Conservation (phyloP, 2,113 vertebrate genomes). For the Columba janthina region DNA sequence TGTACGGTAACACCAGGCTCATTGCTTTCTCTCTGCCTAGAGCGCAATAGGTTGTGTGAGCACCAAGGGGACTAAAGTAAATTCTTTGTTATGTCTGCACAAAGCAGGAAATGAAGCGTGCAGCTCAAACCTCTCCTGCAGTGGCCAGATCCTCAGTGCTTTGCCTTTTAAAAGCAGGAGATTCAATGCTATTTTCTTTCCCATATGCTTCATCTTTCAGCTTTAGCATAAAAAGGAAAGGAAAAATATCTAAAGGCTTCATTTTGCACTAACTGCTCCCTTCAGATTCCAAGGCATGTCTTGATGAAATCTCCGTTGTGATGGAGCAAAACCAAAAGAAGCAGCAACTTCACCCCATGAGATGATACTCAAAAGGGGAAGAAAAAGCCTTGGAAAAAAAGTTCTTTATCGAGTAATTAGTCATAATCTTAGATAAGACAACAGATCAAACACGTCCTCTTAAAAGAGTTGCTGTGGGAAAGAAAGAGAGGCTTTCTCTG, state of each 20-base stretch:
- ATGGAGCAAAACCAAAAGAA: slow-evolving; percentile 40
- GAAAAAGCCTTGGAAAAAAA: neutral
- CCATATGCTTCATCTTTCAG: neutral
- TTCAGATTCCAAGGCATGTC: neutral
- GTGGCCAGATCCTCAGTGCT: neutral
- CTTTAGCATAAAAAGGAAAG: neutral
- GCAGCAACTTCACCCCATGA: neutral
- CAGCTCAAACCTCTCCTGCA: neutral
- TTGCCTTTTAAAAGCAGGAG: neutral
- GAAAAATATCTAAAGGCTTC: neutral
- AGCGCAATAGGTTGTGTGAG: neutral
- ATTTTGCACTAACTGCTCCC: neutral
- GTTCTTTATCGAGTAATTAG: slow-evolving; percentile 67
- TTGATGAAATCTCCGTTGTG: slow-evolving; percentile 28
- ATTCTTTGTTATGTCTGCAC: slow-evolving; percentile 58
- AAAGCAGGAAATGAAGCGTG: slow-evolving; percentile 63
- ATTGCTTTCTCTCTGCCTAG: slow-evolving; percentile 15
- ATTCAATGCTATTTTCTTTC: slow-evolving; percentile 37
- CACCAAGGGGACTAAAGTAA: neutral
- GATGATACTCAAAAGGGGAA: neutral
- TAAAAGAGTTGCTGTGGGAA: slow-evolving; percentile 34
- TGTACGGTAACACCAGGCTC: neutral
- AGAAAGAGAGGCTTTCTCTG: neutral
- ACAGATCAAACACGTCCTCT: slow-evolving; percentile 56
- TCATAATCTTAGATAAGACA: slow-evolving; percentile 60